Evolutionary conservation across 2,113 vertebrate species (phyloP).

Genomic region (Oncorhynchus keta): DNA sequence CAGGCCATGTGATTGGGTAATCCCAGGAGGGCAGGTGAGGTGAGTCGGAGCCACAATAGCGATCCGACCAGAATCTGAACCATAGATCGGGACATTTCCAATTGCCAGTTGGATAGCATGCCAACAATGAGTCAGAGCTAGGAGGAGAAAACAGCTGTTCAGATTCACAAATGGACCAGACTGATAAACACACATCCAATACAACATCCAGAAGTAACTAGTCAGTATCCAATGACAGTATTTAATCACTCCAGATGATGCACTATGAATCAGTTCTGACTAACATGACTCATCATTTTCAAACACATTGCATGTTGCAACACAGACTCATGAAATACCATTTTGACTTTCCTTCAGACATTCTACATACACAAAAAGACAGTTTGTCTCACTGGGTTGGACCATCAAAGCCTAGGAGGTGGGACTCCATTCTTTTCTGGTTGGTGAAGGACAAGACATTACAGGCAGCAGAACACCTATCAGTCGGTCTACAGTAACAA

Average conservation of each 20-base stretch:
- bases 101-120: background rate
- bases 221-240: too few species aligned
- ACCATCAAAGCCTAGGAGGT: background rate
- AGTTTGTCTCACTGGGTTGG: background rate
- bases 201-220: too few species aligned
- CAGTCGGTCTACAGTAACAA: too few species aligned
- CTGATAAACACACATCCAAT: too few species aligned
- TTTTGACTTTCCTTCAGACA: background rate
- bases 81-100: background rate
- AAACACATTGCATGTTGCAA: background rate
- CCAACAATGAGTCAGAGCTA: background rate
- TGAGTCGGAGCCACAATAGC: background rate
- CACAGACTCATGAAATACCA: background rate
- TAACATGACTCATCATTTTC: background rate
- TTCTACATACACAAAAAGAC: background rate
- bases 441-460: too few species aligned
- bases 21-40: too few species aligned
- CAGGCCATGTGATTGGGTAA: too few species aligned
- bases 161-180: background rate
- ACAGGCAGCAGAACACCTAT: too few species aligned
- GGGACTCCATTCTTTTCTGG: too few species aligned
- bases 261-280: too few species aligned
- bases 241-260: too few species aligned
- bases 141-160: background rate
- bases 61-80: background rate